Evolutionary conservation across 2,888 invertebrate genomes (phyloP), one percentile per base, ranked within the genome.

Genomic region (Carpatolechia fugitivella): DNA sequence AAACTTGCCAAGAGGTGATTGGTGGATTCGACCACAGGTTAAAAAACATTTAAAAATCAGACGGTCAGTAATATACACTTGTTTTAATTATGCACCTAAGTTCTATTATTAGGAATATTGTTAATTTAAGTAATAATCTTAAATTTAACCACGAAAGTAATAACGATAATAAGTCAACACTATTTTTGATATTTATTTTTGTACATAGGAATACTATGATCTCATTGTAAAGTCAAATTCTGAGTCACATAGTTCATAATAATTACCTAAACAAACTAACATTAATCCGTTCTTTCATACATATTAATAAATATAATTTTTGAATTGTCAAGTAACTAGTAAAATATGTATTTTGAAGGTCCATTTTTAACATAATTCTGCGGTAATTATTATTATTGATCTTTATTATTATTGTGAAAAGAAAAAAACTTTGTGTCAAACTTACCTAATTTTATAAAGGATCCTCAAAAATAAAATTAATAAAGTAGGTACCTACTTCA

Each of bases 61-160:
- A n/a, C n/a, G 66, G 69, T 65, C 69, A 71, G 69, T 70, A 63
- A 63, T 56, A 55, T 33, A 56, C 63, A 69, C 68, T 67, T 56
- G 69, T 71, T 72, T 69, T 56, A 52, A 58, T 57, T 60, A 64
- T 58, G 65, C 70, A 72, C 68, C 56, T 61, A 55, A 52, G 60
- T 48, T 56, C 51, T 24, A 52, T 36, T 54, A 33, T 33, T 47
- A 36, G 10, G 38, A n/a, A n/a, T 35, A 38, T 38, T 13, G 10
- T 18, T 38, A 14, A 16, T 7, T 38, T 7, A 10, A 7, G 7
- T n/a, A 44, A 44, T 44, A 44, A 44, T 44, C 24, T 44, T 29
- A 55, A 55, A 41, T 46, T 58, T 55, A 50, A 49, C 36, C 40
- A 31, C 44, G 41, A 29, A 31, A 54, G 35, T 44, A 49, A 53